Conservation (phyloP, 2,797 vertebrate species). For the Propithecus perrieri region DNA sequence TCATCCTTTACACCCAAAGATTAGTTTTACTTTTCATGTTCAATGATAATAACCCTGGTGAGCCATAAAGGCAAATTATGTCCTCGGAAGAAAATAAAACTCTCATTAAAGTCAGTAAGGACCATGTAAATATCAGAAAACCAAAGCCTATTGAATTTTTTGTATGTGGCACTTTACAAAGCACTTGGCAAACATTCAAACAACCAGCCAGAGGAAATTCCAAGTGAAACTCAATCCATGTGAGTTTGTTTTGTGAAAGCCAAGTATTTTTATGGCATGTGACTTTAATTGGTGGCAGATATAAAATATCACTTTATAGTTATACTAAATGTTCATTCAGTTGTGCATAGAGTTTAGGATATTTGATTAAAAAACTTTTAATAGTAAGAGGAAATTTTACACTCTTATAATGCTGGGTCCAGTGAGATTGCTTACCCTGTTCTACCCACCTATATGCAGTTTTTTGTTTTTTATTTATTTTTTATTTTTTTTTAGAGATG, state of each 20-base stretch:
- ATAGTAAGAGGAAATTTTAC: slow-evolving; percentile 9
- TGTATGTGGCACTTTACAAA: slow-evolving; percentile 56
- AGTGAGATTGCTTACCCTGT: background rate
- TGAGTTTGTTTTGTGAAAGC: slow-evolving; percentile 48
- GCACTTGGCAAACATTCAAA: slow-evolving; percentile 56
- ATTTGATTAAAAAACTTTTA: slow-evolving; percentile 37
- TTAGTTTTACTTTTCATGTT: slow-evolving; percentile 38
- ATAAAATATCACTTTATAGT: slow-evolving; percentile 52
- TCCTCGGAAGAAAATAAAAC: slow-evolving; percentile 48
- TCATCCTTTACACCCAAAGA: slow-evolving; percentile 18
- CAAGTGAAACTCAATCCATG: slow-evolving; percentile 63
- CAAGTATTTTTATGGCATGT: slow-evolving; percentile 58
- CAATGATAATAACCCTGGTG: slow-evolving; percentile 9
- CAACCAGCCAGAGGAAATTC: slow-evolving; percentile 40
- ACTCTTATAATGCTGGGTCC: background rate
- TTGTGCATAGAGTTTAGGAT: background rate
- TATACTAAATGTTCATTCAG: background rate
- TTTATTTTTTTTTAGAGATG: background rate
- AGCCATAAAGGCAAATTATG: slow-evolving; percentile 27
- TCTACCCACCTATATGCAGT: background rate
- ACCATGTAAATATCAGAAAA: slow-evolving; percentile 4
- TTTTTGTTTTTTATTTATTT: background rate
- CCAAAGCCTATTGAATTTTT: slow-evolving; percentile 21
- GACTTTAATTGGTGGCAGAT: slow-evolving; percentile 62
- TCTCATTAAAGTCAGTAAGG: background rate